Percentiles rank a stretch among this genome's conserved stretches.
These are phyloP conservation scores for Notiomystis cincta DNA, from an alignment of 2,113 vertebrate genomes.

Conservation along the genomic window DNA sequence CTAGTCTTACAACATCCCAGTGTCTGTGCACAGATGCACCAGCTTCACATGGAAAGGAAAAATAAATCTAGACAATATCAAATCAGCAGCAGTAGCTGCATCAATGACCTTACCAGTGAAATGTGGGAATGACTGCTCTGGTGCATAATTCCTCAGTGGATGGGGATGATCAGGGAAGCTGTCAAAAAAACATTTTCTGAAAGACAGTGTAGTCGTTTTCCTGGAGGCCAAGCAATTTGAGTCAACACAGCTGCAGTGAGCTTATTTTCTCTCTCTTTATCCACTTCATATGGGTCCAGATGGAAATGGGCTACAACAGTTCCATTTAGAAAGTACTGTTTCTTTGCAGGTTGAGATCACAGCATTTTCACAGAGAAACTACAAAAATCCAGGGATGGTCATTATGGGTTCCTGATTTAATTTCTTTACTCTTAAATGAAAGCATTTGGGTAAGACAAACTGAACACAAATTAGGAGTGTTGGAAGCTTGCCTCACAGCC, in stretches of 20 bases:
- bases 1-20: not conserved
- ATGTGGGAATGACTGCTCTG: not conserved
- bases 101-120: not conserved
- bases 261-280: not conserved
- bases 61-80: not conserved
- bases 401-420: not conserved
- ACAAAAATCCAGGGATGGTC: not conserved
- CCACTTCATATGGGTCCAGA: not conserved
- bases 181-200: conserved; percentile 11
- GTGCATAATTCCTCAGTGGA: not conserved
- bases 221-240: not conserved
- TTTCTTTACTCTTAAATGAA: not conserved
- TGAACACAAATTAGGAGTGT: not conserved
- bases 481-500: not conserved
- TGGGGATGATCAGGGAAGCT: not conserved
- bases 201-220: not conserved
- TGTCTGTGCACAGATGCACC: not conserved
- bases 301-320: not conserved
- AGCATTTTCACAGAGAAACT: not conserved
- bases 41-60: not conserved
- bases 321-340: not conserved
- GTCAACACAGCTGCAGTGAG: not conserved
- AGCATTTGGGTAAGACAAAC: not conserved
- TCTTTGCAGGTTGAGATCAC: not conserved
- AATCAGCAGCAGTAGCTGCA: not conserved